Evolutionary conservation across 92 coral and sea anemone genomes (phyloP), one percentile per base, ranked within the genome.

Genomic region (Epizoanthus stellaris): DNA sequence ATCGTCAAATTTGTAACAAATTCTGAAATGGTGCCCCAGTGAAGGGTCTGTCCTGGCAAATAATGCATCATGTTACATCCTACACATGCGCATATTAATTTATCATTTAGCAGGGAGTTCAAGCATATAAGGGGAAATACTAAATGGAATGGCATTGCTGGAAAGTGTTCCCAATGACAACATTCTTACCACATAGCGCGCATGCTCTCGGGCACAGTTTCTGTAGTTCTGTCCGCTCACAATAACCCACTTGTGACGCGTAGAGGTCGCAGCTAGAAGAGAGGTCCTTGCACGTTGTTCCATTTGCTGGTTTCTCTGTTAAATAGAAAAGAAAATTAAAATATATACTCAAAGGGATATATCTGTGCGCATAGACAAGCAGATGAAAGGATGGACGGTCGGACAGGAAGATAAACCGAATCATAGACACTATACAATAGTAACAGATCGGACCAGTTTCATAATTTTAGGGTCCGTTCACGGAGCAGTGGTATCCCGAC

Each of bases 101-200:
- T n/a, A 16, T 14, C 68, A n/a, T 3, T 63, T 63, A 13, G 4
- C 36, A 67, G 4, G 21, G 36, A 11, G n/a, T 25, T 9, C n/a
- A 4, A 39, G 6, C 13, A 65, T 6, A 11, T n/a, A 5, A 65
- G 8, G 13, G 23, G 6, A 65, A n/a, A 20, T 16, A 6, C 17
- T 11, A 67, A 30, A 14, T 9, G 23, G 6, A n/a, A 19, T 67
- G 34, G 14, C 47, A 21, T 23, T 23, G 54, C 43, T 67, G 36
- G 5, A 9, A 3, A 23, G 30, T 39, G 13, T 67, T 67, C 72
- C 17, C 4, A 14, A 15, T 67, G 12, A 23, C 72, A 17, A 15
- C 23, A 57, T 76, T 3, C 81, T 59, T 76, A 76, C 81, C 81
- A 67, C 81, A 76, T 2, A 76, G 81, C 2, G 81, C 67, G 61